These are phyloP conservation scores for Tragelaphus scriptus DNA, from an alignment of 2,113 vertebrate genomes.

Conservation along the genomic window DNA sequence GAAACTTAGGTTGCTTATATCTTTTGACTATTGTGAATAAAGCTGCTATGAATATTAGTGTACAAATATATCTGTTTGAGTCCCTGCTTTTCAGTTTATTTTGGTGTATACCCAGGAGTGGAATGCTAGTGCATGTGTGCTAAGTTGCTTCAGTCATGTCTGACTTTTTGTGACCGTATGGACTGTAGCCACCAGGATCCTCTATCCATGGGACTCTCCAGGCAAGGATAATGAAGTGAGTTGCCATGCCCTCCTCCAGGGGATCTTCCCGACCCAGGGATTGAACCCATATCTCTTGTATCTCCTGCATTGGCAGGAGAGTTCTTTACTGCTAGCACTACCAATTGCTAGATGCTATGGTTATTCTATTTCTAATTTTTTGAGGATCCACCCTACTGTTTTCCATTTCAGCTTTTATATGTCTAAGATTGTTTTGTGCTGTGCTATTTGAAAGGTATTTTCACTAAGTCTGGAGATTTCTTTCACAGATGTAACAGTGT, in stretches of 20 bases:
- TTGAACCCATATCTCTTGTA: background rate
- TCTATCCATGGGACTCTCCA: background rate
- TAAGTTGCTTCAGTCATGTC: background rate
- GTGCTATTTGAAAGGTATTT: background rate
- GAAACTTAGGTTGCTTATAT: background rate
- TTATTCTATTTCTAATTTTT: constrained; percentile 21
- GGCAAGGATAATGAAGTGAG: background rate
- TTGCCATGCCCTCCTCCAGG: background rate
- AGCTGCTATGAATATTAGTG: background rate
- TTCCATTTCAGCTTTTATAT: background rate
- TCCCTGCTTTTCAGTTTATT: background rate
- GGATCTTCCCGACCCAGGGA: background rate
- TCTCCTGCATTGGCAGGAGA: background rate
- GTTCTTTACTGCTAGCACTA: background rate
- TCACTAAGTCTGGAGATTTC: background rate
- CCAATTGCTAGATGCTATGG: background rate
- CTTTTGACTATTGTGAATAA: background rate
- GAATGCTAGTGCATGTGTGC: background rate
- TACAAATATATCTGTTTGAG: background rate
- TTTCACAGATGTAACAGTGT: background rate
- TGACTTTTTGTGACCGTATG: background rate
- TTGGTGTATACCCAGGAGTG: background rate
- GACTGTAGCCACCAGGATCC: background rate
- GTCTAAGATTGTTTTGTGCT: background rate
- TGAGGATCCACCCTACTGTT: background rate